A percentile compares a stretch with the other conserved stretches of the same genome.
phyloP scores from a whole-genome alignment of 2,888 invertebrate species.

The Drosophila tripunctata region DNA sequence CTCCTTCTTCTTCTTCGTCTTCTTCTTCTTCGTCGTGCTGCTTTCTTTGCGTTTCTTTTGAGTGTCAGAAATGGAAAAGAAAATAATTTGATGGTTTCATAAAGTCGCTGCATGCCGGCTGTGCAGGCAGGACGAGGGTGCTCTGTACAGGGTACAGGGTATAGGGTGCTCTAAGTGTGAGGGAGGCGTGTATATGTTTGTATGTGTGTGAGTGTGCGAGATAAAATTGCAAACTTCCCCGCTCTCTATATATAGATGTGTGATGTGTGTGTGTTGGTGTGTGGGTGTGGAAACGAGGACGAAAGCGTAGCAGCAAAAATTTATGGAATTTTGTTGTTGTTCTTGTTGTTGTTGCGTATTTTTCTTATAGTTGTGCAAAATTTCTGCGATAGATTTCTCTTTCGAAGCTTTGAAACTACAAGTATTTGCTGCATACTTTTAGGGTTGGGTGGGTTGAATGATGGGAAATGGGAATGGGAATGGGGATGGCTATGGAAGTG shows the following conservation, averaged over 20 bases:
- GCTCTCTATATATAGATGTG: conserved; percentile 14
- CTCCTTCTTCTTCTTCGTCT: conserved; percentile 22
- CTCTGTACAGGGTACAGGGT: conserved; percentile 4
- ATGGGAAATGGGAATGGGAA: too few relatives aligned
- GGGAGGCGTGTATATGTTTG: not conserved
- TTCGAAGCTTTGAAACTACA: conserved; percentile 65
- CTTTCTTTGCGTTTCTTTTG: conserved; percentile 75
- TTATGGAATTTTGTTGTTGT: conserved; percentile 69
- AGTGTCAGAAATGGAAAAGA: conserved; percentile 84
- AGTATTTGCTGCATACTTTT: conserved; percentile 62
- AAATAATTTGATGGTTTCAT: conserved; percentile 84
- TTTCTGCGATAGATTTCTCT: conserved; percentile 68
- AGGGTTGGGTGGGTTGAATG: conserved; percentile 2
- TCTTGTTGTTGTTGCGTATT: conserved; percentile 41
- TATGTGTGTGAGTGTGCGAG: conserved; percentile 48
- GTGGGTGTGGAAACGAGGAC: conserved; percentile 39
- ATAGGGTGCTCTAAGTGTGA: too few relatives aligned
- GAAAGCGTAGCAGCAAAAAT: conserved; percentile 61
- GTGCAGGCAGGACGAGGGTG: conserved; percentile 20
- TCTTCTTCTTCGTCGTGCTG: conserved; percentile 27
- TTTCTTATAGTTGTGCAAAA: conserved; percentile 69
- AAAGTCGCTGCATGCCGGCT: conserved; percentile 73
- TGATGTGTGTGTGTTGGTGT: conserved; percentile 22
- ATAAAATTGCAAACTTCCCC: conserved; percentile 78
- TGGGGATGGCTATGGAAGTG: too few relatives aligned